Evolutionary conservation across 2,113 vertebrate genomes (phyloP), one percentile per base, ranked within the genome.

Genomic region (Plecturocebus donacophilus): DNA sequence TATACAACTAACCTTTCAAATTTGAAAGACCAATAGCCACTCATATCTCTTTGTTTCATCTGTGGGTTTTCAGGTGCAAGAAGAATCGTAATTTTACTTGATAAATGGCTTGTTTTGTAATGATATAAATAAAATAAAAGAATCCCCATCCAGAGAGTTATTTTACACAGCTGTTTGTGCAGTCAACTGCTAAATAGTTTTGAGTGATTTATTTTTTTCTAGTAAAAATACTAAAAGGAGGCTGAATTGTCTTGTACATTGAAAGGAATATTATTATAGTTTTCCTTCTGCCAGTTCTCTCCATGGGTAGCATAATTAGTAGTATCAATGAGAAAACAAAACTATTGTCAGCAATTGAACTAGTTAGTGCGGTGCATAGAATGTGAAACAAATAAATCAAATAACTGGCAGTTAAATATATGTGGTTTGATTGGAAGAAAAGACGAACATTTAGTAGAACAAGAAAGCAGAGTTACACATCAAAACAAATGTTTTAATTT

Each of bases 71-170:
- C 79, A 80, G 19, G 30, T 76, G 27, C 17, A 92, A 87, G 20
- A 27, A 52, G 2, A 95, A 87, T 81, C 30, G 45, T 17, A 82
- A 4, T 75, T 82, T 92, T 81, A 5, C 42, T 75, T 81, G 91
- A 73, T n/a, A 87, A 87, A 81, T 95, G 42, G 16, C 7, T 87
- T 81, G 25, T 2, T 82, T 87, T 64, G 7, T 92, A 92, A 82
- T 82, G 49, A 92, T 92, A 92, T 47, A 68, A 88, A 76, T 76
- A 88, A 89, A 92, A 96, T 83, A 12, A 25, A 92, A 83, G 32
- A 30, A 83, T 76, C 23, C 8, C n/a, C 83, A 8, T 35, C 76
- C 23, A 9, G 32, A 76, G 38, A 88, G 45, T 90, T 77, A 95
- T 68, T 96, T 96, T 42, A 82, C 45, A 87, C 8, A 56, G 47